Percentiles rank a stretch among this genome's conserved stretches.
Evolutionary conservation across 2,888 invertebrate genomes (phyloP).

Genomic region (Himalopsyche tibetana): DNA sequence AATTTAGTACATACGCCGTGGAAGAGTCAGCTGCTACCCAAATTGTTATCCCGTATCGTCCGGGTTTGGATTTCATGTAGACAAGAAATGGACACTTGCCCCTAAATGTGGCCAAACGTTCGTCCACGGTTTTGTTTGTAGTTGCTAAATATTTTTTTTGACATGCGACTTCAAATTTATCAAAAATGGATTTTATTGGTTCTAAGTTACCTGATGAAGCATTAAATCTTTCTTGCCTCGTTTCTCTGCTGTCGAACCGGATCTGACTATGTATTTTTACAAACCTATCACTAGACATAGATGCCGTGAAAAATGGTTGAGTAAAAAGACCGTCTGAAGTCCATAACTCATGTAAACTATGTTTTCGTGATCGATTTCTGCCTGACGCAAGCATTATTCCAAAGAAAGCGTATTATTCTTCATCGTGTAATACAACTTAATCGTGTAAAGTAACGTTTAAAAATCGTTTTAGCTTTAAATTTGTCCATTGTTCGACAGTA

Average conservation of each 20-base stretch:
- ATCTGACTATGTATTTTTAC: slow-evolving; percentile 54
- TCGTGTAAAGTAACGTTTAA: no score
- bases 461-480: no score
- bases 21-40: slow-evolving; percentile 53
- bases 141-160: slow-evolving; percentile 50
- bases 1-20: slow-evolving; percentile 42
- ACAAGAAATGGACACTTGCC: slow-evolving; percentile 62
- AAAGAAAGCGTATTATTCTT: slow-evolving; percentile 20
- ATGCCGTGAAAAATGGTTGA: slow-evolving; percentile 53
- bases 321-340: no score
- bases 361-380: no score
- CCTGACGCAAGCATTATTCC: neutral
- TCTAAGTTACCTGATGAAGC: slow-evolving; percentile 48
- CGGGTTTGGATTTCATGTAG: slow-evolving; percentile 62
- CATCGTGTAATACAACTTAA: no score
- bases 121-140: slow-evolving; percentile 57
- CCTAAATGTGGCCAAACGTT: slow-evolving; percentile 54
- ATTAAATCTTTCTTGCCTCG: slow-evolving; percentile 52
- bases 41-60: slow-evolving; percentile 56
- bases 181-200: slow-evolving; percentile 47
- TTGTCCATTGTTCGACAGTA: no score
- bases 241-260: slow-evolving; percentile 56
- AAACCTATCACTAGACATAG: slow-evolving; percentile 56
- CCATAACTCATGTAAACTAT: no score
- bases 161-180: slow-evolving; percentile 47